Conservation (phyloP, 2,113 vertebrate species). For the Lagopus leucura region DNA sequence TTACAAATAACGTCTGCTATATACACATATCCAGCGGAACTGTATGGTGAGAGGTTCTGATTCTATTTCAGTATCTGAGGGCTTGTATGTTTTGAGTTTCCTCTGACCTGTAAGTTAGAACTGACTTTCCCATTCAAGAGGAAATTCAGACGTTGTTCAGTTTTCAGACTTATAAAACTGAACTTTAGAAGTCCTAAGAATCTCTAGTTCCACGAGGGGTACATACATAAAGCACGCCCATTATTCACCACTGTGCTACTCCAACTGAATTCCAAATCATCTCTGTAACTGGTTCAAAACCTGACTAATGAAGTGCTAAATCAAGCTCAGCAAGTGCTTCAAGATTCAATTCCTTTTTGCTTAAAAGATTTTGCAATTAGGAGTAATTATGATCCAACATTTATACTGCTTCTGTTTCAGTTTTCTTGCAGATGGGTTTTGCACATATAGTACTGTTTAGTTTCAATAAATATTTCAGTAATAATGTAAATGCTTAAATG, state of each 20-base stretch:
- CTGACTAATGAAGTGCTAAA: constrained; percentile 57
- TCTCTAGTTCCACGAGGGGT: background rate
- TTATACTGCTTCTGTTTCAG: constrained; percentile 37
- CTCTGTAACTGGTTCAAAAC: constrained; percentile 47
- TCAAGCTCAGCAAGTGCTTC: constrained; percentile 39
- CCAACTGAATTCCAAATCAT: constrained; percentile 50
- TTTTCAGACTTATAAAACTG: background rate
- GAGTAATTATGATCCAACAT: constrained; percentile 13
- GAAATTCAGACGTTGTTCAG: background rate
- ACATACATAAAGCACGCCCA: background rate
- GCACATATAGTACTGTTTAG: background rate
- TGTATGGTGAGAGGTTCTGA: background rate
- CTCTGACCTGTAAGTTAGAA: background rate
- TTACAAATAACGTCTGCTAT: background rate
- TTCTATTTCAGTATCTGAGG: background rate
- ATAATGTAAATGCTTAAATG: constrained; percentile 9
- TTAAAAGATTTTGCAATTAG: constrained; percentile 51
- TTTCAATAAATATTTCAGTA: constrained; percentile 56
- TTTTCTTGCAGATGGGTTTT: constrained; percentile 37
- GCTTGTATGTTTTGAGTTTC: background rate
- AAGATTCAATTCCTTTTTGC: constrained; percentile 35
- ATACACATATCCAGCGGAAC: background rate
- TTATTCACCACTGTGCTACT: constrained; percentile 38
- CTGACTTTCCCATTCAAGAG: background rate
- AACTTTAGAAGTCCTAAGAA: constrained; percentile 20